Conservation (phyloP, 53 echinoderm and acorn worm species). For the Luidia sarsii region DNA sequence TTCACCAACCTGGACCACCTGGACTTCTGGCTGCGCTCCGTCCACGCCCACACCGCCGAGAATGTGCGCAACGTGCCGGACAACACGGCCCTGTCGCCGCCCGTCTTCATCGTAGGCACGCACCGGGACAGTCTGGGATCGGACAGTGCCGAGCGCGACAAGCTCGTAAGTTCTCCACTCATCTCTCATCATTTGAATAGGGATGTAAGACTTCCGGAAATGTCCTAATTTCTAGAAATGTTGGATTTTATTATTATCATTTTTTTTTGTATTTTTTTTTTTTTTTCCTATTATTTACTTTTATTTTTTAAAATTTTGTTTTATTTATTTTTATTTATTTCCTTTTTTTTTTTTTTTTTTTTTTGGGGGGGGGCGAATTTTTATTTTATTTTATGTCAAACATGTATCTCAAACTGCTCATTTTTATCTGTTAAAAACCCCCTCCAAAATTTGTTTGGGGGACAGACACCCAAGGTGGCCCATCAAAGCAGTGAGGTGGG, state of each 20-base stretch:
- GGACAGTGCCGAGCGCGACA: conserved; percentile 53
- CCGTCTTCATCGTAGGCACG: conserved; percentile 81
- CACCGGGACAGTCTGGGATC: conserved; percentile 69
- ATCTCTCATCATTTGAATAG: not conserved
- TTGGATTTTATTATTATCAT: not conserved
- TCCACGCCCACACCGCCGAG: conserved; percentile 86
- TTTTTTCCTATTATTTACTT: not conserved
- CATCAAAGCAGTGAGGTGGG: too few relatives aligned
- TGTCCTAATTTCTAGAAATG: too few relatives aligned
- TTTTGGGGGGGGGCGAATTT: too few relatives aligned
- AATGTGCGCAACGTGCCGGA: conserved; percentile 49
- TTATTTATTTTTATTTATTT: too few relatives aligned
- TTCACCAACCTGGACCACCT: conserved; percentile 79
- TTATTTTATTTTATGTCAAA: too few relatives aligned
- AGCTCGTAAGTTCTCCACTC: conserved; percentile 72
- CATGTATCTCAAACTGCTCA: too few relatives aligned
- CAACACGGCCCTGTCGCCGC: conserved; percentile 72
- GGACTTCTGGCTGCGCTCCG: conserved; percentile 80
- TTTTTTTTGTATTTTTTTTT: not conserved
- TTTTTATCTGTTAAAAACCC: too few relatives aligned
- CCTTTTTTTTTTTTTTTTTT: too few relatives aligned
- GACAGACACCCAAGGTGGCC: too few relatives aligned
- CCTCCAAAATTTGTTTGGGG: too few relatives aligned
- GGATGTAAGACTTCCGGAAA: too few relatives aligned
- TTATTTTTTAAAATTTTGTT: not conserved